phyloP scores from a whole-genome alignment of 2,797 vertebrate genomes.

The Aplochiton taeniatus region DNA sequence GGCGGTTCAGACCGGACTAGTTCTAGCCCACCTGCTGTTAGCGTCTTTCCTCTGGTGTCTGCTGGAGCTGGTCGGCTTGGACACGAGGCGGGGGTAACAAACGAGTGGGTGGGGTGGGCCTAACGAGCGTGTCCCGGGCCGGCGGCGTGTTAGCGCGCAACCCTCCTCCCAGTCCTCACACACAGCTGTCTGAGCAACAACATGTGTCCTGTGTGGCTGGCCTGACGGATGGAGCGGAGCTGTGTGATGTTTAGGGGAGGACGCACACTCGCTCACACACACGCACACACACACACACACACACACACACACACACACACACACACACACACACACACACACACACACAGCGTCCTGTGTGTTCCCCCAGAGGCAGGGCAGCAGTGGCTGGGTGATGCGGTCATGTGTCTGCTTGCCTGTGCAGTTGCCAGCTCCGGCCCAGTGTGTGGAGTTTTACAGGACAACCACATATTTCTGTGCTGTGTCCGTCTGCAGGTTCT shows the following conservation, averaged over 20 bases:
- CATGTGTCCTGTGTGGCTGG: slow-evolving; percentile 7
- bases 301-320: background rate
- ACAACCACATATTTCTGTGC: background rate
- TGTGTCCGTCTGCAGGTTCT: background rate
- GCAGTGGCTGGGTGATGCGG: background rate
- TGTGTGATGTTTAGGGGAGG: background rate
- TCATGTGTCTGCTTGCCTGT: background rate
- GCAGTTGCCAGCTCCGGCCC: background rate
- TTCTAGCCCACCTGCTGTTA: too few relatives aligned
- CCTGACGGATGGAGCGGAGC: background rate
- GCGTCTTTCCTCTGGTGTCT: too few relatives aligned
- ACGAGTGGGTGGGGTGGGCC: slow-evolving; percentile 2
- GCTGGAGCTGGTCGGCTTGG: background rate
- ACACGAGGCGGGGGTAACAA: background rate
- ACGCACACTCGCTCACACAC: background rate
- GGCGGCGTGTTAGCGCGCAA: too few relatives aligned
- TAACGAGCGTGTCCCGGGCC: background rate
- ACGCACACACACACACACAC: background rate
- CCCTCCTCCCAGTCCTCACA: slow-evolving; percentile 4
- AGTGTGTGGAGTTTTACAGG: background rate
- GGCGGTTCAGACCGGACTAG: too few relatives aligned
- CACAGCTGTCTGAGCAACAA: slow-evolving; percentile 25
- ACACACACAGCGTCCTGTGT: background rate
- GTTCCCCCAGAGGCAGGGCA: background rate
- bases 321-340: slow-evolving; percentile 1